Percentiles rank a stretch among this genome's conserved stretches.
These are phyloP conservation scores for Pogonocichla stellata DNA, from an alignment of 2,113 vertebrate genomes.

Conservation along the genomic window DNA sequence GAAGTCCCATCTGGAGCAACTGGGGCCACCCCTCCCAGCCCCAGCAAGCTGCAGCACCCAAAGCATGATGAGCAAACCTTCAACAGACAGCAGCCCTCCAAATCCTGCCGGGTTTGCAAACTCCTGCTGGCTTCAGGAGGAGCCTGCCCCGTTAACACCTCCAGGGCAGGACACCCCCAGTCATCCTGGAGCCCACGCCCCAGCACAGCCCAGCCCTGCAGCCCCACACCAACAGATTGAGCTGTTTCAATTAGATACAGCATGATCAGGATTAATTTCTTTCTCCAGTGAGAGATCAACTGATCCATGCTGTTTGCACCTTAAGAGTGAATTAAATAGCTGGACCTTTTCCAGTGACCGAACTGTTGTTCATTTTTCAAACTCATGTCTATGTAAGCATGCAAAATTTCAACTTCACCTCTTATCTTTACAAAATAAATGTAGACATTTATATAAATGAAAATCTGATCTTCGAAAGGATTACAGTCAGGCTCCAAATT, in stretches of 20 bases:
- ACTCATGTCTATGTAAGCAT: neutral
- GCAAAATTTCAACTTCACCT: neutral
- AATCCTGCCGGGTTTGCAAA: neutral
- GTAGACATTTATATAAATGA: neutral
- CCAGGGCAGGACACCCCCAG: neutral
- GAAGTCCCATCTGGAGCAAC: neutral
- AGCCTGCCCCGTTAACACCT: neutral
- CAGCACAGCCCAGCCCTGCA: neutral
- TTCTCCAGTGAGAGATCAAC: neutral
- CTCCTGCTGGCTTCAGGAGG: neutral
- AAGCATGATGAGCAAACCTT: neutral
- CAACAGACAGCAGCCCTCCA: neutral
- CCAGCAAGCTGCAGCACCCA: neutral
- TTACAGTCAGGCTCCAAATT: neutral
- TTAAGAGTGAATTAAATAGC: neutral
- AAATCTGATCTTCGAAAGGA: neutral
- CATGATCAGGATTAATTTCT: neutral
- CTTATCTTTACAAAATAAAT: neutral
- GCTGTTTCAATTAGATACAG: neutral
- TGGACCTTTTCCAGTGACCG: neutral
- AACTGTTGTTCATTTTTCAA: neutral
- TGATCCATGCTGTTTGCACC: neutral
- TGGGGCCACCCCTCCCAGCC: neutral
- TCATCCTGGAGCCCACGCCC: neutral
- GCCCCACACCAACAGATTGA: neutral